phyloP scores from a whole-genome alignment of 1,140 invertebrate species.

The Ceratosolen fusciceps region DNA sequence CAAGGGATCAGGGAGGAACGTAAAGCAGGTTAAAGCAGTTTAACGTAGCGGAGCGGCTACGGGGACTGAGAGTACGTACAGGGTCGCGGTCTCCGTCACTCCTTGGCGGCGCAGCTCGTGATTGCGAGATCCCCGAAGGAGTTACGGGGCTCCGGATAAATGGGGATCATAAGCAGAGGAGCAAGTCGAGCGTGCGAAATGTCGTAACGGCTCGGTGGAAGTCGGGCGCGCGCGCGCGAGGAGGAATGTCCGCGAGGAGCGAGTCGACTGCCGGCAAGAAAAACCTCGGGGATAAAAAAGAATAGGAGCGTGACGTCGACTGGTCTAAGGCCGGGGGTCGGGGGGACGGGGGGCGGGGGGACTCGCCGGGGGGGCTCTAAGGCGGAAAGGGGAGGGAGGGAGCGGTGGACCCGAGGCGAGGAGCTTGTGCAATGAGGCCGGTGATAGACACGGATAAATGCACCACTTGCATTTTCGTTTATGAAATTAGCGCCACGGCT shows the following conservation, averaged over 20 bases:
- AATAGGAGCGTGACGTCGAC: background rate
- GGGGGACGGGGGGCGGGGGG: too few relatives aligned
- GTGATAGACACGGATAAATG: background rate
- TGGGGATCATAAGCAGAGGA: slow-evolving; percentile 23
- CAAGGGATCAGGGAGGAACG: too few relatives aligned
- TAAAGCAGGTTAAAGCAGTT: too few relatives aligned
- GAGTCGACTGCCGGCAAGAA: background rate
- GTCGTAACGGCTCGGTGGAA: slow-evolving; percentile 20
- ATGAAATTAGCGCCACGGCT: background rate
- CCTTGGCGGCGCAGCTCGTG: background rate
- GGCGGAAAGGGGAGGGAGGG: too few relatives aligned
- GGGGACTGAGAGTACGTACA: background rate
- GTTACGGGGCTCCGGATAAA: slow-evolving; percentile 3
- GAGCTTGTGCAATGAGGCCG: background rate
- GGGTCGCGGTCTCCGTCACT: background rate
- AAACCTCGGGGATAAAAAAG: background rate
- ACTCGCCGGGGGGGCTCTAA: too few relatives aligned
- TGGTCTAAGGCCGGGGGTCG: too few relatives aligned
- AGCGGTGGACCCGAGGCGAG: too few relatives aligned
- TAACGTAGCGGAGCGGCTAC: slow-evolving; percentile 3
- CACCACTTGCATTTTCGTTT: background rate
- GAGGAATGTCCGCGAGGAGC: background rate
- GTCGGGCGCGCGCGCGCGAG: background rate
- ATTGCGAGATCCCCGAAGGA: slow-evolving; percentile 18
- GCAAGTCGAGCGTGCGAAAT: slow-evolving; percentile 23